Base-by-base conservation (phyloP, 2,113 vertebrate species). In the Nyctereutes procyonoides region DNA sequence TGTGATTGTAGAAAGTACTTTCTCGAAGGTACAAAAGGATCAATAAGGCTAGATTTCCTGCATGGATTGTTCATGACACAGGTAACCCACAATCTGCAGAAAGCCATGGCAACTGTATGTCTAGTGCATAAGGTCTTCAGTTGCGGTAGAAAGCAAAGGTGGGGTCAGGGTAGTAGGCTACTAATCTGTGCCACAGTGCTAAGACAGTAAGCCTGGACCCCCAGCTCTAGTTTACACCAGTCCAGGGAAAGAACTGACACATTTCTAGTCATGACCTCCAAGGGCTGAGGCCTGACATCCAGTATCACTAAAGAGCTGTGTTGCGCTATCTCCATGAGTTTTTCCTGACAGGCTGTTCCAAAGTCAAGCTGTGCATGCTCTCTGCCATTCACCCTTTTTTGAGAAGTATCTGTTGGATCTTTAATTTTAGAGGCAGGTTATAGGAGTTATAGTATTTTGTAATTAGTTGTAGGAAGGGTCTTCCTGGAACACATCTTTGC, bases 161-260 rank as follows among this genome's bases (percentile, higher is more conserved):
- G 9, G 19, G 55, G 12, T 63, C 13, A 4, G 58, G 12, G 14
- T 3, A 0, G 11, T 1, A 9, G 10, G 9, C 30, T 5, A 28
- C 1, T 9, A 20, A 19, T 62, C 11, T 0, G 0, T 8, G 15
- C 30, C 1, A 58, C 8, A 10, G 1, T 0, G 19, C 53, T 56
- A 0, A 11, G 32, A 8, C 6, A 22, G 60, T 26, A 71, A 63
- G 53, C 6, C 14, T 28, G 24, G 38, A 51, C 10, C 0, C 22
- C 55, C 53, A 1, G 2, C 20, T 86, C 58, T 43, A 20, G 48
- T 51, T 30, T 24, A 60, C 22, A 48, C 35, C 1, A n/a, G n/a
- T n/a, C n/a, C n/a, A 14, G 30, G 38, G 26, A 80, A 86, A 56
- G 16, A 9, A 32, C 4, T n/a, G 9, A 26, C 26, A 58, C 22